These are phyloP conservation scores for Hydropsyche tenuis DNA, from an alignment of 1,140 invertebrate genomes.

Conservation along the genomic window DNA sequence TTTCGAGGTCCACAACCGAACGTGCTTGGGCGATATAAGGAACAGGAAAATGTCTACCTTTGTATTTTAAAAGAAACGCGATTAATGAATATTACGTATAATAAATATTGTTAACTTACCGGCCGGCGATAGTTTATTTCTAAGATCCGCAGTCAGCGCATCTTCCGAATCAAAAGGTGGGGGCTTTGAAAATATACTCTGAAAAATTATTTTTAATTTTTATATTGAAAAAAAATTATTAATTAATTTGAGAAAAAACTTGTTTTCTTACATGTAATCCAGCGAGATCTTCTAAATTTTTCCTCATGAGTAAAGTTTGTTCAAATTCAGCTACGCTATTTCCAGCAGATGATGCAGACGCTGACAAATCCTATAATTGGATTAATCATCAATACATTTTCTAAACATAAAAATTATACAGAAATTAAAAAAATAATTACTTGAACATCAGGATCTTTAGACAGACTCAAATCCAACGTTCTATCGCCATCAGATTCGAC, in stretches of 20 bases:
- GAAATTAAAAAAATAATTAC: conserved; percentile 49
- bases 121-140: conserved; percentile 53
- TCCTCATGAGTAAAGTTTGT: conserved; percentile 60
- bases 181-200: conserved; percentile 62
- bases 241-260: background rate
- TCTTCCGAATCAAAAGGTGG: conserved; percentile 57
- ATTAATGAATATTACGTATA: background rate
- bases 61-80: background rate
- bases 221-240: conserved; percentile 1
- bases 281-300: conserved; percentile 61
- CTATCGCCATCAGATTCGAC: conserved; percentile 57
- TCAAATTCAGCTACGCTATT: conserved; percentile 63
- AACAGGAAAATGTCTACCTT: background rate
- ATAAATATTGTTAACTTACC: conserved; percentile 53
- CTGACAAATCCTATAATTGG: conserved; percentile 57
- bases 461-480: conserved; percentile 61
- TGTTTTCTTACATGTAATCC: conserved; percentile 55
- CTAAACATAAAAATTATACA: background rate
- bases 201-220: conserved; percentile 40
- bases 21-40: background rate
- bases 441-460: conserved; percentile 61
- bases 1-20: conserved; percentile 23
- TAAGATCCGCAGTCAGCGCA: conserved; percentile 59
- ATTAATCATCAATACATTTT: background rate
- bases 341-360: conserved; percentile 58